These are phyloP conservation scores for Odontomyia ornata DNA, from an alignment of 2,888 invertebrate species.

Conservation along the genomic window DNA sequence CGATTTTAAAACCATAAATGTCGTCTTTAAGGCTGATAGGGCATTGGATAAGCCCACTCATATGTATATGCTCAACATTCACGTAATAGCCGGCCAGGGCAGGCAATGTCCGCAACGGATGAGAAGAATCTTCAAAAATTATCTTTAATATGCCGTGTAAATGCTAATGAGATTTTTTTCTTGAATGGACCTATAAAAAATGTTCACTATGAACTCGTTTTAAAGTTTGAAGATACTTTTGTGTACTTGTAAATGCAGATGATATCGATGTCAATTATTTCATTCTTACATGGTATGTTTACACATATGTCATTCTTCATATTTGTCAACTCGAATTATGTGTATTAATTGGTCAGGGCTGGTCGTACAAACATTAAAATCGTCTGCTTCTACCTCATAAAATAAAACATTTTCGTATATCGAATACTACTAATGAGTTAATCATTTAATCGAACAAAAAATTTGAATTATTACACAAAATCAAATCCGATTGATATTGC, in stretches of 20 bases:
- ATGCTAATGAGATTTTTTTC: constrained; percentile 36
- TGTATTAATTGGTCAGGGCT: not conserved
- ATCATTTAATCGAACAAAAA: too few species aligned
- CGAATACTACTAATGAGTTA: too few species aligned
- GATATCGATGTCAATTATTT: constrained; percentile 36
- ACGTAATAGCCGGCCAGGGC: not conserved
- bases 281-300: constrained; percentile 24
- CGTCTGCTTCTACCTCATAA: too few species aligned
- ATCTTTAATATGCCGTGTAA: constrained; percentile 44
- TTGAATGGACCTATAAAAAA: constrained; percentile 21
- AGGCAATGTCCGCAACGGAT: not conserved
- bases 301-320: constrained; percentile 41
- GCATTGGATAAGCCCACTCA: constrained; percentile 35
- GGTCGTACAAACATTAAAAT: too few species aligned
- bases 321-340: constrained; percentile 27
- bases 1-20: constrained; percentile 36
- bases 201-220: not conserved
- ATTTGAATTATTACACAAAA: too few species aligned
- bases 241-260: not conserved
- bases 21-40: constrained; percentile 39
- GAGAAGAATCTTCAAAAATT: constrained; percentile 34
- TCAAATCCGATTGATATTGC: too few species aligned
- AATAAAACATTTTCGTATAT: too few species aligned
- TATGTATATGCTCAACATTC: not conserved
- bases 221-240: not conserved